Evolutionary conservation across 2,797 vertebrate species (phyloP), one percentile per base, ranked within the genome.

Genomic region (Dendrocincla tyrannina): DNA sequence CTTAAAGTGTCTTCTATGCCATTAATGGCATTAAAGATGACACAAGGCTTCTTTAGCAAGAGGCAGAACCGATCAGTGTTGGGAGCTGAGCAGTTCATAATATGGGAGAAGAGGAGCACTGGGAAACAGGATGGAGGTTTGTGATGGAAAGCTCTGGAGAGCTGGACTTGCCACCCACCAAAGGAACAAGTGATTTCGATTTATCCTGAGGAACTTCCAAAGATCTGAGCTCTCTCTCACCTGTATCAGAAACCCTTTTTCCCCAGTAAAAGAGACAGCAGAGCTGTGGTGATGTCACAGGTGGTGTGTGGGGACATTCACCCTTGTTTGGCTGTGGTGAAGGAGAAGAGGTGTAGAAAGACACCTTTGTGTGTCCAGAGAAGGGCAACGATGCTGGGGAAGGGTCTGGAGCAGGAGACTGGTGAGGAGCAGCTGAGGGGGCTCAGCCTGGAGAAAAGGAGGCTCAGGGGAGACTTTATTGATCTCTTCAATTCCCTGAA

Each of bases 301-400:
- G 32, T 11, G 5, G 4, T 9, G 3, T 23, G 32, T 42, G 56
- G 24, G 52, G 56, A 77, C 17, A 18, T 1, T 0, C 3, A 67
- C 10, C 3, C 20, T 44, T 67, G 7, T 63, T 68, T 60, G 39
- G 39, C 8, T 28, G 25, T 41, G 18, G 4, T n/a, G 42, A 72
- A 35, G 24, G 27, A 50, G 12, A 47, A 9, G n/a, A 17, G 5
- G 6, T 32, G 13, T 32, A 58, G 14, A 50, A 63, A 66, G 30
- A 25, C 42, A 44, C 6, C 11, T 33, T 18, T 33, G 22, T 46
- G 32, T 66, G 24, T 46, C 42, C 32, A 46, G 63, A n/a, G 42
- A 46, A n/a, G 42, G 42, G 5, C 22, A 66, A 25, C 1, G 7
- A 8, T 33, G 22, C 30, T 46, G 63, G 32, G 42, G 32, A 46